A percentile compares a stretch with the other conserved stretches of the same genome.
phyloP scores from a whole-genome alignment of 2,888 invertebrate species.

The Sipha maydis region DNA sequence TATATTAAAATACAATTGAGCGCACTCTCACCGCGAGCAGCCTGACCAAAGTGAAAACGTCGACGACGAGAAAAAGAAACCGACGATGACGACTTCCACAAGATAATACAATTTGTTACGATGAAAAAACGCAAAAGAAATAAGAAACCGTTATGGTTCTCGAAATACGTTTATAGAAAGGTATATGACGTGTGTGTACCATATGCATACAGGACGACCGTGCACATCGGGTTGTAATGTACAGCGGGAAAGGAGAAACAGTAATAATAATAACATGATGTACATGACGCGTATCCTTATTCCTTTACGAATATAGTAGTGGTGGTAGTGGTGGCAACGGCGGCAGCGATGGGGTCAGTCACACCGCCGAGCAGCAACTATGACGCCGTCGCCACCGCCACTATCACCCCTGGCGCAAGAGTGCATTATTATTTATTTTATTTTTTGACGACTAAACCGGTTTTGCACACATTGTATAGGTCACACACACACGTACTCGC shows the following conservation, averaged over 20 bases:
- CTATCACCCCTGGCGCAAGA: neutral
- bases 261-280: slow-evolving; percentile 1
- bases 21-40: neutral
- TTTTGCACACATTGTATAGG: slow-evolving; percentile 55
- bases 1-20: neutral
- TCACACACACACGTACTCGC: slow-evolving; percentile 3
- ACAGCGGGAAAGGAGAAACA: neutral
- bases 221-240: neutral
- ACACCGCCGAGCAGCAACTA: slow-evolving; percentile 47
- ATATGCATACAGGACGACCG: neutral
- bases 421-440: slow-evolving; percentile 50
- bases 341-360: slow-evolving; percentile 34
- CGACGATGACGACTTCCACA: neutral
- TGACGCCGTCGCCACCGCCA: slow-evolving; percentile 13
- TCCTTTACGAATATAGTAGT: neutral
- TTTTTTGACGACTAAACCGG: slow-evolving; percentile 35
- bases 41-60: slow-evolving; percentile 16
- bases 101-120: neutral
- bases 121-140: neutral
- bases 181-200: neutral
- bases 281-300: neutral
- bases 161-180: neutral
- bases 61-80: slow-evolving; percentile 19
- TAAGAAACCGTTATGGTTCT: neutral
- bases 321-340: neutral